These are phyloP conservation scores for Caenorhabditis auriculariae DNA, from an alignment of 2,888 invertebrate species.

Conservation along the genomic window DNA sequence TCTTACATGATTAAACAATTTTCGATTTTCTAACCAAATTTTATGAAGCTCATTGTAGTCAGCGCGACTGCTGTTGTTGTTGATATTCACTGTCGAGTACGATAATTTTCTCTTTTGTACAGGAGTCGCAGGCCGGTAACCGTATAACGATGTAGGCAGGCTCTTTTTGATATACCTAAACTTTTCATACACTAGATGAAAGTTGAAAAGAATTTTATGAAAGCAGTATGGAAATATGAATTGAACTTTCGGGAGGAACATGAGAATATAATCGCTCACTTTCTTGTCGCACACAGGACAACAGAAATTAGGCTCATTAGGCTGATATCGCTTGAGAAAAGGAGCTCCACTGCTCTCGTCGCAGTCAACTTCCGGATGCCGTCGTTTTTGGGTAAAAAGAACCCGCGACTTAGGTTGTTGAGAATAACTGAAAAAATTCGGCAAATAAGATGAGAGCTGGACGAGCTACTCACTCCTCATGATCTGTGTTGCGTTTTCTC, in stretches of 20 bases:
- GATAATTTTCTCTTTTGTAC: slow-evolving; percentile 49
- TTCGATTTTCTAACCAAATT: neutral
- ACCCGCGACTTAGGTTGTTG: no score
- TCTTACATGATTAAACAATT: slow-evolving; percentile 4
- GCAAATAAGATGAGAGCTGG: no score
- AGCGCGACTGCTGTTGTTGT: neutral
- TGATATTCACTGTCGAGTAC: slow-evolving; percentile 40
- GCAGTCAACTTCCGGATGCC: no score
- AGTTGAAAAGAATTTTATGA: slow-evolving; percentile 1
- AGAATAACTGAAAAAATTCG: no score
- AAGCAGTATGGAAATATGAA: neutral
- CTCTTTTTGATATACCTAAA: slow-evolving; percentile 46
- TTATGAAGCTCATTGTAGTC: no score
- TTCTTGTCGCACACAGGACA: slow-evolving; percentile 53
- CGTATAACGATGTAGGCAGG: slow-evolving; percentile 56
- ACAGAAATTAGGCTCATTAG: slow-evolving; percentile 43
- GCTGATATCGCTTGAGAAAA: no score
- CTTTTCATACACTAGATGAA: no score
- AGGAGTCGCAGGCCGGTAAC: slow-evolving; percentile 53
- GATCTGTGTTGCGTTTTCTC: no score
- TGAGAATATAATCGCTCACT: slow-evolving; percentile 6
- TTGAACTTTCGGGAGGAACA: neutral
- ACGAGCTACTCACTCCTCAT: no score
- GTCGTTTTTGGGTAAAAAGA: no score
- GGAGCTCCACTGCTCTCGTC: no score